These are phyloP conservation scores for Oscheius onirici DNA, from an alignment of 2,888 invertebrate species.

Conservation along the genomic window DNA sequence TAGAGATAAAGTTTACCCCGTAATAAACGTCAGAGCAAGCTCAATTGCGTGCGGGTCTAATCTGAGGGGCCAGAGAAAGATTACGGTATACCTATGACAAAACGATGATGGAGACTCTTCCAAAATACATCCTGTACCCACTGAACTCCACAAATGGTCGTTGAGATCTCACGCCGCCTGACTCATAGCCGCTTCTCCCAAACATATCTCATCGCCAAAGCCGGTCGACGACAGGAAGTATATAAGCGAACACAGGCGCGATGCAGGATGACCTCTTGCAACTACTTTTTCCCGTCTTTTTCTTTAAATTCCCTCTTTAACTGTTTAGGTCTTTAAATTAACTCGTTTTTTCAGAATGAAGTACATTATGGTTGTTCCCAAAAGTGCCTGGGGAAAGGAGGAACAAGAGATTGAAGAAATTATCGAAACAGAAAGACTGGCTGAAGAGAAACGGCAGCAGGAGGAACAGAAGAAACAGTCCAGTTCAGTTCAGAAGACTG, in stretches of 20 bases:
- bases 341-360: conserved; percentile 7
- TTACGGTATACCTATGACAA: no score
- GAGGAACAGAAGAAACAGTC: background rate
- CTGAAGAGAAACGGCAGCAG: background rate
- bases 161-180: no score
- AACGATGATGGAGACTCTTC: no score
- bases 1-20: no score
- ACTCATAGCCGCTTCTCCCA: no score
- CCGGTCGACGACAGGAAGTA: no score
- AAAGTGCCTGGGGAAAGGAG: conserved; percentile 26
- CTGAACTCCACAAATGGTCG: no score
- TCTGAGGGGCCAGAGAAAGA: no score
- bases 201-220: no score
- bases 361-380: conserved; percentile 24
- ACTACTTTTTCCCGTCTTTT: background rate
- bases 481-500: background rate
- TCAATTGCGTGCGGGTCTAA: no score
- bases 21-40: no score
- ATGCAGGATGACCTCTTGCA: background rate
- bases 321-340: background rate
- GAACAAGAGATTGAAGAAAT: conserved; percentile 20
- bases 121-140: no score
- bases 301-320: background rate
- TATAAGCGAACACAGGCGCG: background rate
- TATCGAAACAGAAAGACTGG: background rate